Conservation (phyloP, 2,797 vertebrate species). For the Salarias fasciatus region DNA sequence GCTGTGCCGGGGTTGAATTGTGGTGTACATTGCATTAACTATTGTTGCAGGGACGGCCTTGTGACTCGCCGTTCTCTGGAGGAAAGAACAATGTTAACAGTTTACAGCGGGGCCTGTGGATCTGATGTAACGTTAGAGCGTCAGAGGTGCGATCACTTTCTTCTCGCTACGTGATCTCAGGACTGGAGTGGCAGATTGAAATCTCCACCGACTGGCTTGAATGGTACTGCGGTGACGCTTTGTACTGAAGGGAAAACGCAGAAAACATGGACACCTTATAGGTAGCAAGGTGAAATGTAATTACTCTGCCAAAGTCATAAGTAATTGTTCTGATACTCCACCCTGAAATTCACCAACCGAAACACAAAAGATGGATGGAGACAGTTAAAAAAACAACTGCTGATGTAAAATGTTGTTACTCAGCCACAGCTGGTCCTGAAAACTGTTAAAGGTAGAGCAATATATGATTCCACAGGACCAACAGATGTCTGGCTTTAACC, state of each 20-base stretch:
- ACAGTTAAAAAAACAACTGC: neutral
- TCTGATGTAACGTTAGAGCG: slow-evolving; percentile 61
- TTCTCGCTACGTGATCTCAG: slow-evolving; percentile 19
- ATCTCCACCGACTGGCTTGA: slow-evolving; percentile 19
- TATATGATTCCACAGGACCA: slow-evolving; percentile 14
- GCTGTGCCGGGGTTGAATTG: slow-evolving; percentile 29
- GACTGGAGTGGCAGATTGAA: slow-evolving; percentile 21
- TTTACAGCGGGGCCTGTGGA: slow-evolving; percentile 49
- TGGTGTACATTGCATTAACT: slow-evolving; percentile 33
- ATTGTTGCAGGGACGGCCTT: slow-evolving; percentile 53
- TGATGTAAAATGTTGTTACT: slow-evolving; percentile 9
- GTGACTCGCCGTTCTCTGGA: slow-evolving; percentile 39
- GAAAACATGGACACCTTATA: slow-evolving; percentile 21
- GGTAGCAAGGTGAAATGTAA: neutral
- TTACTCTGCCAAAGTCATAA: neutral
- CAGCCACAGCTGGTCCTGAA: neutral
- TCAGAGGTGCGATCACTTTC: slow-evolving; percentile 49
- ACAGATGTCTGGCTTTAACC: slow-evolving; percentile 18
- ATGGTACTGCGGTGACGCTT: slow-evolving; percentile 24
- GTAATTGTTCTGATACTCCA: too few species aligned
- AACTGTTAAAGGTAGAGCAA: neutral
- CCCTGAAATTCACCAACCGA: too few species aligned
- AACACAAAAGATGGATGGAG: neutral
- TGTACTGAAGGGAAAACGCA: slow-evolving; percentile 5
- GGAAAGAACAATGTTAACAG: slow-evolving; percentile 48